Evolutionary conservation across 2,888 invertebrate species (phyloP).

Genomic region (Pammene fasciana): DNA sequence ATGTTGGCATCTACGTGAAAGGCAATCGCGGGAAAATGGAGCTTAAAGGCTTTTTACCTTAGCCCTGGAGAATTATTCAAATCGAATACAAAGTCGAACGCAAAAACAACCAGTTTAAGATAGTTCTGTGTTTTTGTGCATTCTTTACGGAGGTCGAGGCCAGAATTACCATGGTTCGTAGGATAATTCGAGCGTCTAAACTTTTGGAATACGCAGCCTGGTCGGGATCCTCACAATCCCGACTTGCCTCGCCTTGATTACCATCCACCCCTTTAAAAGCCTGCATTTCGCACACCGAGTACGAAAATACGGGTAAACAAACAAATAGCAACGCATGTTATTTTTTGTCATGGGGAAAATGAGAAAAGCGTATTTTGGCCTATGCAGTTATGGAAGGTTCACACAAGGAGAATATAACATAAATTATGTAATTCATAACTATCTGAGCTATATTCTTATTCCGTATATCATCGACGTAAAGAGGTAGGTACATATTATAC

Average conservation of each 20-base stretch:
- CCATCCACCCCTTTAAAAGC: constrained; percentile 71
- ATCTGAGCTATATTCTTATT: too few species aligned
- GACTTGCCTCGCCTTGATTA: constrained; percentile 70
- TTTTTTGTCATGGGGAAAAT: constrained; percentile 4
- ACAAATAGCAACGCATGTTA: constrained; percentile 1
- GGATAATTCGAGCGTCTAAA: background rate
- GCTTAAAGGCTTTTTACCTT: constrained; percentile 71
- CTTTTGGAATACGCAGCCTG: constrained; percentile 13
- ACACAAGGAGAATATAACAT: background rate
- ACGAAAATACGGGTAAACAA: constrained; percentile 49
- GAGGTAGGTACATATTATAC: too few species aligned
- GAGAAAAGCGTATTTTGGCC: background rate
- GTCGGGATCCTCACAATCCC: constrained; percentile 66
- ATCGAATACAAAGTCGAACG: background rate
- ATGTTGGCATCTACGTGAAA: constrained; percentile 23
- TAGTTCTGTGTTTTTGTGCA: background rate
- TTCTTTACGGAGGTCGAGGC: background rate
- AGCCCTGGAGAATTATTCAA: constrained; percentile 51
- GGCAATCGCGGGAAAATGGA: constrained; percentile 53
- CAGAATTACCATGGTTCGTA: background rate
- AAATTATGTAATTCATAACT: too few species aligned
- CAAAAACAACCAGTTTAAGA: background rate
- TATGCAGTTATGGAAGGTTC: background rate
- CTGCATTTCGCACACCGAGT: constrained; percentile 56
- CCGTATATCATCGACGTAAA: too few species aligned